These are phyloP conservation scores for Entelurus aequoreus DNA, from an alignment of 2,113 vertebrate genomes.

Conservation along the genomic window DNA sequence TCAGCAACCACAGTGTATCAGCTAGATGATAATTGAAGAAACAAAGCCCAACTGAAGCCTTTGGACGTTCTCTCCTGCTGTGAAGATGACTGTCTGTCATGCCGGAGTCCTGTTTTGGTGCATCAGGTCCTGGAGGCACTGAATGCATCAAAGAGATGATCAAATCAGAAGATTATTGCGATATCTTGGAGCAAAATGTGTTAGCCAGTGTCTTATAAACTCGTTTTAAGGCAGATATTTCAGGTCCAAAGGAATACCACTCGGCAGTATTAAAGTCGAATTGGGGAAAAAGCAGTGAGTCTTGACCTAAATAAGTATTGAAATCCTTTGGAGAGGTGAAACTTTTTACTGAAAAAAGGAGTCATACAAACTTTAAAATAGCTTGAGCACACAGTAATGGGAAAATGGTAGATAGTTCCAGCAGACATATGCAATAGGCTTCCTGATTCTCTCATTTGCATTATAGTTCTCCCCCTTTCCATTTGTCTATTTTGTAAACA, in stretches of 20 bases:
- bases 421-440: background rate
- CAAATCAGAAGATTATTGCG: conserved; percentile 6
- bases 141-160: conserved; percentile 8
- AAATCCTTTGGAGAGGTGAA: conserved; percentile 3
- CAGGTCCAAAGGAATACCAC: background rate
- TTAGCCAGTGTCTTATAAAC: conserved; percentile 8
- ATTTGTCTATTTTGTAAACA: background rate
- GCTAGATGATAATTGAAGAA: background rate
- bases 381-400: conserved; percentile 1
- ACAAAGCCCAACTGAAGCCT: background rate
- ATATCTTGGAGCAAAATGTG: conserved; percentile 6
- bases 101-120: background rate
- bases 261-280: background rate
- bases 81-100: background rate
- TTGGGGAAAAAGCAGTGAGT: background rate
- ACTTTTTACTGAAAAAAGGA: background rate
- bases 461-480: background rate
- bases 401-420: background rate
- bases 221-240: conserved; percentile 2
- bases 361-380: background rate
- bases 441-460: background rate
- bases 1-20: background rate
- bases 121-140: conserved; percentile 9
- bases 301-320: conserved; percentile 10
- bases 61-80: conserved; percentile 1